A percentile compares a stretch with the other conserved stretches of the same genome.
phyloP scores from a whole-genome alignment of 2,797 vertebrate species.

The Anguilla anguilla region DNA sequence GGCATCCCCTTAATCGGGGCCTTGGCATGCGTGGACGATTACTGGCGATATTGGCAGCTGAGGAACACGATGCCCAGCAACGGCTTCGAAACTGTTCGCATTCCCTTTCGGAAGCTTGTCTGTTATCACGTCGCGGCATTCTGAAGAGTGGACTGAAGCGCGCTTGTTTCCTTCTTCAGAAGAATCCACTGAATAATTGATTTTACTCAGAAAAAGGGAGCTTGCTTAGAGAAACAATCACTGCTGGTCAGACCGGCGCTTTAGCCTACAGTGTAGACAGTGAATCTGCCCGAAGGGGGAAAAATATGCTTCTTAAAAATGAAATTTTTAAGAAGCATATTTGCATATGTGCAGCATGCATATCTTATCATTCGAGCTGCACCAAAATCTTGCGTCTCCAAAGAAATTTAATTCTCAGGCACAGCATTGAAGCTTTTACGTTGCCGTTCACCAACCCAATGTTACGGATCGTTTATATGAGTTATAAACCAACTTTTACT shows the following conservation, averaged over 20 bases:
- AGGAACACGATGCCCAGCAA: not conserved
- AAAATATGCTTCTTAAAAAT: not conserved
- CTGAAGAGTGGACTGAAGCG: not conserved
- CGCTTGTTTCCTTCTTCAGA: not conserved
- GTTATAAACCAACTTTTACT: not conserved
- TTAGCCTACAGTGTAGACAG: not conserved
- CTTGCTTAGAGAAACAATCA: not conserved
- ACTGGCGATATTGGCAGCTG: too few species aligned
- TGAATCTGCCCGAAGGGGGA: not conserved
- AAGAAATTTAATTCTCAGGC: not conserved
- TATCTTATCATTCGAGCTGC: not conserved
- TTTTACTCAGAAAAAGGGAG: not conserved
- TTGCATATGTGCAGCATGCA: not conserved
- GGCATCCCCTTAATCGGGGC: not conserved
- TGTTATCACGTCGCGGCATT: not conserved
- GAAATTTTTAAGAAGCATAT: not conserved
- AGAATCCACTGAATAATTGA: slow-evolving; percentile 30
- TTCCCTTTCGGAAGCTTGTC: not conserved
- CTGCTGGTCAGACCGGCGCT: not conserved
- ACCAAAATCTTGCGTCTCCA: not conserved
- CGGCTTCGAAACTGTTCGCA: not conserved
- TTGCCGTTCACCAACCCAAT: not conserved
- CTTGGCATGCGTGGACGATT: not conserved
- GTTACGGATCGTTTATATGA: not conserved
- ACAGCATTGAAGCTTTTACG: not conserved